Evolutionary conservation across 2,888 invertebrate species (phyloP).

Genomic region (Erebia aethiops): DNA sequence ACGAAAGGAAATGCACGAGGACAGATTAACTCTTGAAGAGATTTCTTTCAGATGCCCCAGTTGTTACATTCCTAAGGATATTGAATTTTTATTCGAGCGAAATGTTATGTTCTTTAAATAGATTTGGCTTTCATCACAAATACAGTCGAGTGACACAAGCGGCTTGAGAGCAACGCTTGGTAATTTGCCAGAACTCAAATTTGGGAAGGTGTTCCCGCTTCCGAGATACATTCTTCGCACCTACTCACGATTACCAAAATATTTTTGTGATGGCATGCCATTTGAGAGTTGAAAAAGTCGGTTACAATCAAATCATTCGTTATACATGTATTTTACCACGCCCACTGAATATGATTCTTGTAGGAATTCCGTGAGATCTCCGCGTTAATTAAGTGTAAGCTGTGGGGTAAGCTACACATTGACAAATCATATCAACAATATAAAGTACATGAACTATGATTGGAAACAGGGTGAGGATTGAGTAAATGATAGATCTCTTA

Average conservation of each 20-base stretch:
- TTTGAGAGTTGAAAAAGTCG: background rate
- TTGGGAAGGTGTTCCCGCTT: constrained; percentile 65
- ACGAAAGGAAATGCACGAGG: too few relatives aligned
- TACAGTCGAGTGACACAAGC: constrained; percentile 49
- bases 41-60: background rate
- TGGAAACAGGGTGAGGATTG: too few relatives aligned
- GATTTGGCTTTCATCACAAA: constrained; percentile 55
- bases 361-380: too few relatives aligned
- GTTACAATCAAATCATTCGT: background rate
- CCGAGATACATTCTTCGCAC: constrained; percentile 68
- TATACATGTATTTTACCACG: background rate
- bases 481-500: too few relatives aligned
- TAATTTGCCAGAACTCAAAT: constrained; percentile 54
- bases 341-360: too few relatives aligned
- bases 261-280: constrained; percentile 15
- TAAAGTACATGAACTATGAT: too few relatives aligned
- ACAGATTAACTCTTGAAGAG: too few relatives aligned
- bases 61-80: constrained; percentile 5
- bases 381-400: too few relatives aligned
- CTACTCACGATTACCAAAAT: constrained; percentile 31
- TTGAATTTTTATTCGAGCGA: constrained; percentile 38
- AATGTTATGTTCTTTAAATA: constrained; percentile 44
- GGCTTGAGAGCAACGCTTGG: constrained; percentile 59
- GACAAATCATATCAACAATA: too few relatives aligned
- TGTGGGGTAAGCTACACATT: too few relatives aligned